These are phyloP conservation scores for Nibea albiflora DNA, from an alignment of 2,113 vertebrate species.

Conservation along the genomic window DNA sequence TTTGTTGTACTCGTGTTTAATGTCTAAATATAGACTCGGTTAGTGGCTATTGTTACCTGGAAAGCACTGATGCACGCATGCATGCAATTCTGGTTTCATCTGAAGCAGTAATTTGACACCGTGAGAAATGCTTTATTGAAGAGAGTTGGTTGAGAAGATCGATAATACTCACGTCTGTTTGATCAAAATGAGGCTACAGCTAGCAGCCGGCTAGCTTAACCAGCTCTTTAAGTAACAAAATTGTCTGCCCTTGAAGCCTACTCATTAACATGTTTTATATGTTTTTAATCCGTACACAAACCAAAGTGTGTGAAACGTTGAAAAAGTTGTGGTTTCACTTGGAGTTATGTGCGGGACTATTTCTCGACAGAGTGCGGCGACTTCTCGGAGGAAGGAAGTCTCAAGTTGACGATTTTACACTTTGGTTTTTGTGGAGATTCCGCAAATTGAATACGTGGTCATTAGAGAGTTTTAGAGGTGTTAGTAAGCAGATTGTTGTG, in stretches of 20 bases:
- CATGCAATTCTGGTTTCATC: not conserved
- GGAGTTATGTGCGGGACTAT: not conserved
- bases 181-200: not conserved
- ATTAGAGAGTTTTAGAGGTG: not conserved
- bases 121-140: not conserved
- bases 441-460: not conserved
- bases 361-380: not conserved
- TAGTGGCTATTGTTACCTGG: constrained; percentile 1
- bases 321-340: not conserved
- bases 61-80: not conserved
- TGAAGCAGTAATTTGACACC: not conserved
- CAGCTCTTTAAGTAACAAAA: not conserved
- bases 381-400: not conserved
- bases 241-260: not conserved
- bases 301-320: not conserved
- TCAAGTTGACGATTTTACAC: not conserved
- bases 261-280: not conserved
- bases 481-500: not conserved
- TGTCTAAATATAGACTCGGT: constrained; percentile 54
- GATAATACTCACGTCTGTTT: not conserved
- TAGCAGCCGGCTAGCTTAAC: not conserved
- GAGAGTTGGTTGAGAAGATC: not conserved
- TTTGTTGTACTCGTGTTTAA: constrained; percentile 18
- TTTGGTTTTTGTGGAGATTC: not conserved
- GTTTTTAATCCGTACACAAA: not conserved